A percentile compares a stretch with the other conserved stretches of the same genome.
Evolutionary conservation across 2,113 vertebrate species (phyloP).

Genomic region (Myrmophylax atrothorax): DNA sequence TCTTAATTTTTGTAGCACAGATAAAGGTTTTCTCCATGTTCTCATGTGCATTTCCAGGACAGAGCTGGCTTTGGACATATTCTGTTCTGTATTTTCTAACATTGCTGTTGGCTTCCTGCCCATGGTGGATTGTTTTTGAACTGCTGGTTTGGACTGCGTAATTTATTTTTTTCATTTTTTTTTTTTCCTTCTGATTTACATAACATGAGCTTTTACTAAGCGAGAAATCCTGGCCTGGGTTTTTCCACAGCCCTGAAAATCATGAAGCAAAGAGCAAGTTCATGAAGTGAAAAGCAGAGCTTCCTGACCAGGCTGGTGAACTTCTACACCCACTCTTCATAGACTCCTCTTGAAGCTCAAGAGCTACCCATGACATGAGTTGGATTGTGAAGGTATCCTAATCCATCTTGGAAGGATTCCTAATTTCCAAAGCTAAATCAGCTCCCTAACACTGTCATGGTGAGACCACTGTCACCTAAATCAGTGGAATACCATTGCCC

Average conservation of each 20-base stretch:
- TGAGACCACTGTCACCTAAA: neutral
- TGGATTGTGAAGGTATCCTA: neutral
- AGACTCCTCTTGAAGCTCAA: neutral
- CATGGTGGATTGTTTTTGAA: neutral
- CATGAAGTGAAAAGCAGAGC: neutral
- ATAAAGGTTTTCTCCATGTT: neutral
- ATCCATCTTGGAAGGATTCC: neutral
- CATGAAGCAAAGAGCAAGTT: neutral
- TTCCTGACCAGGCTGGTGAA: neutral
- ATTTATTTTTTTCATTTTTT: neutral
- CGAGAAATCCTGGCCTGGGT: neutral
- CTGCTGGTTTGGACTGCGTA: neutral
- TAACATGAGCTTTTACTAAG: neutral
- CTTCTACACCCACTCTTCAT: neutral
- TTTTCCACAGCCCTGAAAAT: neutral
- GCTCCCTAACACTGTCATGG: neutral
- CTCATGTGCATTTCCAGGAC: neutral
- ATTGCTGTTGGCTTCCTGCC: neutral
- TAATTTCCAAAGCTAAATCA: constrained; percentile 32
- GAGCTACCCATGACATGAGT: neutral
- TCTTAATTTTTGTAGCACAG: neutral
- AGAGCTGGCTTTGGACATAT: neutral
- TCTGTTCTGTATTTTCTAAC: neutral
- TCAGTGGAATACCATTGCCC: neutral
- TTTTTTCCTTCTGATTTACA: neutral